Conservation (phyloP, 2,888 invertebrate species). For the Eupithecia vulgata region DNA sequence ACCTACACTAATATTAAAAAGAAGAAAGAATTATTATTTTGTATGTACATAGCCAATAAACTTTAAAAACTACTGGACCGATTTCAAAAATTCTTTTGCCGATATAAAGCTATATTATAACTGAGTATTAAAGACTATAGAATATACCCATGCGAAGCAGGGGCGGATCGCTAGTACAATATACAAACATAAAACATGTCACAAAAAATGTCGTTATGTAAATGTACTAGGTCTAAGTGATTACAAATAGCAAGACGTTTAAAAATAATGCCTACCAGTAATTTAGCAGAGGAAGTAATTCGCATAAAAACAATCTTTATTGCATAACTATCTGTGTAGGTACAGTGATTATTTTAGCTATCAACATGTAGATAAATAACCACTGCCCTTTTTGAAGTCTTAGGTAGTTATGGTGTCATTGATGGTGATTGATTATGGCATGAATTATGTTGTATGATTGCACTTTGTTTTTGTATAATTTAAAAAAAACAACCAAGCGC, state of each 20-base stretch:
- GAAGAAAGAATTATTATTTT: too few species aligned
- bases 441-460: too few species aligned
- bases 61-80: too few species aligned
- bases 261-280: neutral
- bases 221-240: neutral
- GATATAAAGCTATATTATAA: too few species aligned
- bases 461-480: too few species aligned
- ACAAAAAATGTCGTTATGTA: neutral
- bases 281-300: conserved; percentile 8
- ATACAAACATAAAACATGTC: neutral
- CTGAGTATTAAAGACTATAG: too few species aligned
- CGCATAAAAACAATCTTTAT: conserved; percentile 15
- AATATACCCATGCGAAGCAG: too few species aligned
- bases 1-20: too few species aligned
- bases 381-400: conserved; percentile 1
- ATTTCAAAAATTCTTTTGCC: too few species aligned
- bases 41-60: too few species aligned
- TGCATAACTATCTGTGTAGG: neutral
- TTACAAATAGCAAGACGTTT: neutral
- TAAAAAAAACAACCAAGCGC: too few species aligned
- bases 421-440: neutral
- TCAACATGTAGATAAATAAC: neutral
- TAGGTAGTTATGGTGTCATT: neutral
- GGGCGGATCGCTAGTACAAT: too few species aligned
- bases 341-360: neutral